These are phyloP conservation scores for Parazoanthus darwini DNA, from an alignment of 92 coral and sea anemone species.

Conservation along the genomic window DNA sequence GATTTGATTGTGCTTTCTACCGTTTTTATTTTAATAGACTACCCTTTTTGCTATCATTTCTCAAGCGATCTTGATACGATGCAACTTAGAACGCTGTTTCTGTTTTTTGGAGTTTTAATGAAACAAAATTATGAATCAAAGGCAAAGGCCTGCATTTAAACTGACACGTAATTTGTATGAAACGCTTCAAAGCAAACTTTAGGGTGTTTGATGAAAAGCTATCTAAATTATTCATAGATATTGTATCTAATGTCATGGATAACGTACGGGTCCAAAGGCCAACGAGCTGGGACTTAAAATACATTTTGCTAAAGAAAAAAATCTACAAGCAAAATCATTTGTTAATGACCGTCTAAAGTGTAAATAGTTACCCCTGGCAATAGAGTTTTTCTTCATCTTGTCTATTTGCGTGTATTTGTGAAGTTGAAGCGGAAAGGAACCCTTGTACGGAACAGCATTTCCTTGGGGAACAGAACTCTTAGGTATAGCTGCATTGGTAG, in stretches of 20 bases:
- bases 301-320: neutral
- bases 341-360: neutral
- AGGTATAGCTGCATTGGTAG: conserved; percentile 29
- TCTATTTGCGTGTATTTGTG: conserved; percentile 82
- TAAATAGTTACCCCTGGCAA: conserved; percentile 41
- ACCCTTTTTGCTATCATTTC: too few relatives aligned
- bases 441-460: conserved; percentile 53
- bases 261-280: neutral
- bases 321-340: conserved; percentile 17
- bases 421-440: conserved; percentile 87
- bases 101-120: too few relatives aligned
- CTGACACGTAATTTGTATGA: too few relatives aligned
- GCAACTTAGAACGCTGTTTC: too few relatives aligned
- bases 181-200: too few relatives aligned
- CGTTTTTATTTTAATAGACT: too few relatives aligned
- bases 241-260: neutral
- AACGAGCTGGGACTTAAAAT: neutral
- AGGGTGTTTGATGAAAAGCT: too few relatives aligned
- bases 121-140: too few relatives aligned
- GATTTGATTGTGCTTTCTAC: too few relatives aligned
- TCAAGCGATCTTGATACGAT: too few relatives aligned
- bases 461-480: conserved; percentile 59
- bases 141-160: too few relatives aligned
- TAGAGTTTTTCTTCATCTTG: conserved; percentile 58
- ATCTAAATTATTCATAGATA: too few relatives aligned